These are phyloP conservation scores for Protonemura montana DNA, from an alignment of 2,888 invertebrate species.

Conservation along the genomic window DNA sequence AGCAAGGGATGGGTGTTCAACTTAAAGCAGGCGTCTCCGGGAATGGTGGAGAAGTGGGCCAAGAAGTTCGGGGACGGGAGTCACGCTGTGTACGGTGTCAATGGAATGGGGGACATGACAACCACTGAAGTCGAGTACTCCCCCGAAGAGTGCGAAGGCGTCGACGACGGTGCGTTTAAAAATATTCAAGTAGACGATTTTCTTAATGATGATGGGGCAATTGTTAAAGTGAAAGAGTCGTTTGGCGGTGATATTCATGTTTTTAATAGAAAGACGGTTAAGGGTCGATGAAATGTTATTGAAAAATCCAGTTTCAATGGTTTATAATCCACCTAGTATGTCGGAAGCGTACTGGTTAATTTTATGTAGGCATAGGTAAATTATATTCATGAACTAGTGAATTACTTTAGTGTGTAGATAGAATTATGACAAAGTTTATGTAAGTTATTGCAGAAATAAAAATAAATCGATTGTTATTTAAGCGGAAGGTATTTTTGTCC, in stretches of 20 bases:
- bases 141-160: neutral
- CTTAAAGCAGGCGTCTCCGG: slow-evolving; percentile 15
- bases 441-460: too few species aligned
- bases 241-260: neutral
- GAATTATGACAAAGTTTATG: too few species aligned
- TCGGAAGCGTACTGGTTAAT: too few species aligned
- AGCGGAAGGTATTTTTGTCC: too few species aligned
- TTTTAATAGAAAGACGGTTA: neutral
- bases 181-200: slow-evolving; percentile 1
- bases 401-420: too few species aligned
- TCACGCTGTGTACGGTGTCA: slow-evolving; percentile 43
- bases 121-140: neutral
- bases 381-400: too few species aligned
- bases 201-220: neutral
- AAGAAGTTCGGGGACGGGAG: slow-evolving; percentile 56
- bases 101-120: neutral
- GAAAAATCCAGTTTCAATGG: too few species aligned
- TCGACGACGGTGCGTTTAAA: neutral
- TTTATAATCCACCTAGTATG: too few species aligned
- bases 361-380: too few species aligned
- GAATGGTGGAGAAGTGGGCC: slow-evolving; percentile 2
- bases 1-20: slow-evolving; percentile 52
- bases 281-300: neutral
- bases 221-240: neutral
- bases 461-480: too few species aligned